Percentiles rank a stretch among this genome's conserved stretches.
These are phyloP conservation scores for Gallirallus australis DNA, from an alignment of 2,797 vertebrate genomes.

Conservation along the genomic window DNA sequence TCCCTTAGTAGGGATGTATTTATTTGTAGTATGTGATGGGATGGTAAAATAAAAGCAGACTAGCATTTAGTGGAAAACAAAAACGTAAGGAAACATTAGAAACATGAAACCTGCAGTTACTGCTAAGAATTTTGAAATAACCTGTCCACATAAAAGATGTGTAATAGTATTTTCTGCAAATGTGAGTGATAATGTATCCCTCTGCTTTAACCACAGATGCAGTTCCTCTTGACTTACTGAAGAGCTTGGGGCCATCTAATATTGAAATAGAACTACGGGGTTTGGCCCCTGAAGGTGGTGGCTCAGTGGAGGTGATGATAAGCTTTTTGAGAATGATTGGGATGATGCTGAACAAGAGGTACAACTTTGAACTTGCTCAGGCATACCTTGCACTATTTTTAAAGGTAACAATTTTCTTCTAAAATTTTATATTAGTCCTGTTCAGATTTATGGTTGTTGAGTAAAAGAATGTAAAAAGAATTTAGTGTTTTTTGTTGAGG, in stretches of 20 bases:
- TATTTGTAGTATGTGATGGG: neutral
- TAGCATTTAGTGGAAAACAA: neutral
- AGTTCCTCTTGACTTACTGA: constrained; percentile 82
- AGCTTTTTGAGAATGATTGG: constrained; percentile 91
- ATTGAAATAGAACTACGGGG: constrained; percentile 86
- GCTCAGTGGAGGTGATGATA: constrained; percentile 81
- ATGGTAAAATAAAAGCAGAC: neutral
- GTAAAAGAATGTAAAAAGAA: neutral
- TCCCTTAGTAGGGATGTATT: neutral
- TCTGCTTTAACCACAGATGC: constrained; percentile 77
- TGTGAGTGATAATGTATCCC: neutral
- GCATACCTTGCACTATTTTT: constrained; percentile 93
- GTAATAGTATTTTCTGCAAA: neutral
- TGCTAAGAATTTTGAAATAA: neutral
- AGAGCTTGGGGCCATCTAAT: constrained; percentile 87
- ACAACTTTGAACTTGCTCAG: constrained; percentile 92
- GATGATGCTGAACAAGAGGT: constrained; percentile 85
- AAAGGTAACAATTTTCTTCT: constrained; percentile 81
- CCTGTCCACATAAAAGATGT: neutral
- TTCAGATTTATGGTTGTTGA: neutral
- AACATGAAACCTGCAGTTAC: neutral
- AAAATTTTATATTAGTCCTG: neutral
- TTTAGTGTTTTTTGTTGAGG: neutral
- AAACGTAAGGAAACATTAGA: neutral
- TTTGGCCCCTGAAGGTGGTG: constrained; percentile 87